These are phyloP conservation scores for Agrochola lychnidis DNA, from an alignment of 2,888 invertebrate genomes.

Conservation along the genomic window DNA sequence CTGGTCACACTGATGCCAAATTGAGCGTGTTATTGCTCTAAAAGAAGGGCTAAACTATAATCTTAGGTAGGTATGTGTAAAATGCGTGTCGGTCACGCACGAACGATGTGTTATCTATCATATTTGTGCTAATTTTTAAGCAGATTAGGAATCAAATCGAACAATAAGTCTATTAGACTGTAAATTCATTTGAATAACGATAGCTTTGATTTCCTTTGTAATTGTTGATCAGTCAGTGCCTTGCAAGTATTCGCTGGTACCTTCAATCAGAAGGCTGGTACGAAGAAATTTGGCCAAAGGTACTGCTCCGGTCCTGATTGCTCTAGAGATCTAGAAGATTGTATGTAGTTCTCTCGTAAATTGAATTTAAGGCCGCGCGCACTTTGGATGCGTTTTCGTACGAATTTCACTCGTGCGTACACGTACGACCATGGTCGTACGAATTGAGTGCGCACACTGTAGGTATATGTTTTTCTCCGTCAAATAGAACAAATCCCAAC, in stretches of 20 bases:
- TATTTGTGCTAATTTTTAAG: conserved; percentile 6
- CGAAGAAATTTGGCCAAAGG: background rate
- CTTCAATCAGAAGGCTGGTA: no score
- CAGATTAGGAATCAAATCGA: conserved; percentile 4
- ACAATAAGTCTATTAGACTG: background rate
- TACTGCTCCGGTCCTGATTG: background rate
- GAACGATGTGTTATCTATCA: background rate
- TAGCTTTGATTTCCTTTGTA: background rate
- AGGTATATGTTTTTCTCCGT: no score
- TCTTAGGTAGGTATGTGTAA: background rate
- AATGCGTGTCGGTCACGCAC: conserved; percentile 4
- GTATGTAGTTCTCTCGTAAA: background rate
- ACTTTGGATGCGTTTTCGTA: no score
- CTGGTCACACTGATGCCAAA: no score
- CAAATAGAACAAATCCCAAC: no score
- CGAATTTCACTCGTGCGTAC: no score
- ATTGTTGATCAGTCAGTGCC: background rate
- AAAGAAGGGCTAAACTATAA: background rate
- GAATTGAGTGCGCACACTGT: no score
- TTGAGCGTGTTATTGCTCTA: background rate
- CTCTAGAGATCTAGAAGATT: background rate
- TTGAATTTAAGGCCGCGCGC: background rate
- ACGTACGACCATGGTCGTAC: no score
- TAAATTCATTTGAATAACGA: conserved; percentile 1
- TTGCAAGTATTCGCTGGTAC: background rate